A percentile compares a stretch with the other conserved stretches of the same genome.
phyloP scores from a whole-genome alignment of 1,140 invertebrate species.

The Diorhabda carinulata region DNA sequence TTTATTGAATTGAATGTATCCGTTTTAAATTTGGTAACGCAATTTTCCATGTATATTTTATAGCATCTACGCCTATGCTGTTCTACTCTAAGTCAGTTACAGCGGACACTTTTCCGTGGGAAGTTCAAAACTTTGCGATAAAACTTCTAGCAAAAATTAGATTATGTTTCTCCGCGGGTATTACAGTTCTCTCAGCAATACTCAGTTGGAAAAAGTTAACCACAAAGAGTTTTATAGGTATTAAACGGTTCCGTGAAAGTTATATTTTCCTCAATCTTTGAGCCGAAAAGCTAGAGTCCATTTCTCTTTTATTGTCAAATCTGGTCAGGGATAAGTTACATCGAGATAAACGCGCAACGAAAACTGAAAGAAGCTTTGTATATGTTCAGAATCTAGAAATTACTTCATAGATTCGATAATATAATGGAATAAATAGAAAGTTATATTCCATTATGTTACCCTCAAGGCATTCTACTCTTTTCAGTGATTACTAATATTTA shows the following conservation, averaged over 20 bases:
- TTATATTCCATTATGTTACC: too few relatives aligned
- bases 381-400: too few relatives aligned
- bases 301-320: neutral
- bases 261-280: neutral
- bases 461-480: too few relatives aligned
- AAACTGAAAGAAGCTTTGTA: too few relatives aligned
- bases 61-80: too few relatives aligned
- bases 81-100: neutral
- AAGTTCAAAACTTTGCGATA: conserved; percentile 8
- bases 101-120: conserved; percentile 11
- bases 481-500: too few relatives aligned
- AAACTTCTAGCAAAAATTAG: conserved; percentile 12
- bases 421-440: too few relatives aligned
- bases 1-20: too few relatives aligned
- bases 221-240: conserved; percentile 16
- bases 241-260: conserved; percentile 10
- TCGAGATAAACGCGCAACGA: neutral
- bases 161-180: conserved; percentile 13
- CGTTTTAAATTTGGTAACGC: too few relatives aligned
- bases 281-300: neutral
- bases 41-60: too few relatives aligned
- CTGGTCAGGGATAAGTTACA: neutral
- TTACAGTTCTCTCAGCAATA: conserved; percentile 11
- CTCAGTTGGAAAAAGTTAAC: conserved; percentile 11
- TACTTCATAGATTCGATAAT: too few relatives aligned